Base-by-base conservation (phyloP, 2,797 vertebrate genomes). In the Salmo trutta region DNA sequence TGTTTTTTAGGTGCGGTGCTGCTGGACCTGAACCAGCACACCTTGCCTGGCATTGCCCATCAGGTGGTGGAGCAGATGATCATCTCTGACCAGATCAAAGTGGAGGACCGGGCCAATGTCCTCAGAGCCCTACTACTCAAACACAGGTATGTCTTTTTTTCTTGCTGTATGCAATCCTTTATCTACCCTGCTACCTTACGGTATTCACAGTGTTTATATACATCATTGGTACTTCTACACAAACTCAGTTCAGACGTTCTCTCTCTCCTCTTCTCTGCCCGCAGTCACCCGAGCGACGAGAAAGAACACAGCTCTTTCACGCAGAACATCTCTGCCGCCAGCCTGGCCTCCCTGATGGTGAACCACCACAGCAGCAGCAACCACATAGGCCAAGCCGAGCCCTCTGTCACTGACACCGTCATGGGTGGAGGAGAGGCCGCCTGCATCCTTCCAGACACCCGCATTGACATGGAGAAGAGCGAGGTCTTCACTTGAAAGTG, bases 61-160 rank as follows among this genome's bases (percentile, higher is more conserved):
- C 98, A 99, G 91, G 98, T 99, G 84, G 98, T 99, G 82, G 98
- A 99, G 84, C 96, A 99, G 93, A 98, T 99, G 98, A 98, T 99
- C 56, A 99, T 98, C 88, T 98, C 97, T 0, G 98, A 99, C 90
- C 98, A 99, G 94, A 99, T 99, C 91, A 97, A 97, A 76, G 97
- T 96, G 0, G 96, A 98, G 84, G 98, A 99, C 87, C 93, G 98
- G 0, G 96, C 98, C 85, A 99, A 99, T 0, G 97, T 99, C 77
- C 93, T 99, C 72, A 93, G 97, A 64, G 98, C 98, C 0, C 93
- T 99, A 87, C 94, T 99, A 77, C 96, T 99, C n/a, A 98, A 98
- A 89, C 98, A 99, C 94, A 98, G 98, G 98, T 98, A 86, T 82
- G 75, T n/a, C 59, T 33, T 6, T 6, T 33, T 47, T 12, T 47